Evolutionary conservation across 2,113 vertebrate species (phyloP).

Genomic region (Poeciliopsis retropinna): DNA sequence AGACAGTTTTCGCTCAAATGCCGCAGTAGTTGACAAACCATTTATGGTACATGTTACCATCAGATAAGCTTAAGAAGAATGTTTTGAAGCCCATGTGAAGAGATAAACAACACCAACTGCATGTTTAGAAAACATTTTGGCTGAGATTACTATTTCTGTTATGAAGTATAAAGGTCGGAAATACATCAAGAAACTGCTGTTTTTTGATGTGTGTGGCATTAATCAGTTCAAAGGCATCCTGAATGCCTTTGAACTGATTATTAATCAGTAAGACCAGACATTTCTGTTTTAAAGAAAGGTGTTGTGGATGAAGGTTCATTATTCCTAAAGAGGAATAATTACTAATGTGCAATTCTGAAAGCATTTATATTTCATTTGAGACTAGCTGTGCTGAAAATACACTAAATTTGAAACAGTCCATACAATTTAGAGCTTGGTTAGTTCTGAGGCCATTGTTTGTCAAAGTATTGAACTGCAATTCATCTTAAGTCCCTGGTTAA

Average conservation of each 20-base stretch:
- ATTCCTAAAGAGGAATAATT: background rate
- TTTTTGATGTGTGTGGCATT: background rate
- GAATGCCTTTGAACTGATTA: slow-evolving; percentile 3
- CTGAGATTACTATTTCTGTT: background rate
- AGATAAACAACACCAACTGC: slow-evolving; percentile 2
- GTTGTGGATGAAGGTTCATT: background rate
- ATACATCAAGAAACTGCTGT: background rate
- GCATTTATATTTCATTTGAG: background rate
- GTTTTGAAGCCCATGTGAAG: background rate
- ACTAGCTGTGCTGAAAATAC: background rate
- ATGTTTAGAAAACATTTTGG: background rate
- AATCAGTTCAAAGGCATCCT: too few relatives aligned
- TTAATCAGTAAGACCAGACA: background rate
- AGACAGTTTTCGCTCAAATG: background rate
- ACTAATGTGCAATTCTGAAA: background rate
- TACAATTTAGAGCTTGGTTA: background rate
- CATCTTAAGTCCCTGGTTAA: background rate
- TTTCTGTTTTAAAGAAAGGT: background rate
- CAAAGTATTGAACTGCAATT: background rate
- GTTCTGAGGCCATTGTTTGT: background rate
- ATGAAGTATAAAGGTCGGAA: background rate
- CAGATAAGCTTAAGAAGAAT: too few relatives aligned
- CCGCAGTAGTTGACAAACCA: background rate
- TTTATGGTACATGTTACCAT: background rate
- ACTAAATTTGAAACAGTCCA: background rate